These are phyloP conservation scores for Epistrophella euchroma DNA, from an alignment of 2,888 invertebrate species.

Conservation along the genomic window DNA sequence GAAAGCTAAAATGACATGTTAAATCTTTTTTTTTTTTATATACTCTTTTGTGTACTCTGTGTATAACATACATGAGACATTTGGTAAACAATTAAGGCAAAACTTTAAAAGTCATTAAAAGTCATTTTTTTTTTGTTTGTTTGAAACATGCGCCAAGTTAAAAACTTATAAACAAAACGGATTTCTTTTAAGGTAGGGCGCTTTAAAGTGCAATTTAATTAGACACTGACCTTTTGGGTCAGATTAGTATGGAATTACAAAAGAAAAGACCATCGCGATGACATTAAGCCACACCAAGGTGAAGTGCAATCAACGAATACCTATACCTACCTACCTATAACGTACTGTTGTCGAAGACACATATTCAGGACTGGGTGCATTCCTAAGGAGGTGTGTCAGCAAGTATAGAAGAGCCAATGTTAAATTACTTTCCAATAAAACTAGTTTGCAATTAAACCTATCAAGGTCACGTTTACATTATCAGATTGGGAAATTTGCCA, in stretches of 20 bases:
- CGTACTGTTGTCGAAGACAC: not conserved
- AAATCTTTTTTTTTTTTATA: not conserved
- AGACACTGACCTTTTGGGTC: constrained; percentile 45
- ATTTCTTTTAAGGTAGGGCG: constrained; percentile 36
- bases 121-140: constrained; percentile 25
- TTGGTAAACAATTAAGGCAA: constrained; percentile 54
- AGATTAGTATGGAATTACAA: constrained; percentile 4
- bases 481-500: constrained; percentile 30
- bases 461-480: constrained; percentile 61
- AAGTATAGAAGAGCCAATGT: not conserved
- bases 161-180: not conserved
- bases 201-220: constrained; percentile 58
- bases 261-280: constrained; percentile 12
- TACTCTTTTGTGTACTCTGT: constrained; percentile 9
- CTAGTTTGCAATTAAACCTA: constrained; percentile 46
- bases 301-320: constrained; percentile 40
- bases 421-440: constrained; percentile 66
- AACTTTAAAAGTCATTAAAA: constrained; percentile 55
- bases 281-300: constrained; percentile 50
- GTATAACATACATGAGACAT: constrained; percentile 46
- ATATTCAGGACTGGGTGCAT: constrained; percentile 4
- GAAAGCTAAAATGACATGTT: constrained; percentile 2
- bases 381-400: constrained; percentile 67
- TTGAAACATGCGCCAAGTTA: constrained; percentile 9
- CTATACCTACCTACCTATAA: not conserved